Evolutionary conservation across 2,113 vertebrate genomes (phyloP).

Genomic region (Meleagris gallopavo): DNA sequence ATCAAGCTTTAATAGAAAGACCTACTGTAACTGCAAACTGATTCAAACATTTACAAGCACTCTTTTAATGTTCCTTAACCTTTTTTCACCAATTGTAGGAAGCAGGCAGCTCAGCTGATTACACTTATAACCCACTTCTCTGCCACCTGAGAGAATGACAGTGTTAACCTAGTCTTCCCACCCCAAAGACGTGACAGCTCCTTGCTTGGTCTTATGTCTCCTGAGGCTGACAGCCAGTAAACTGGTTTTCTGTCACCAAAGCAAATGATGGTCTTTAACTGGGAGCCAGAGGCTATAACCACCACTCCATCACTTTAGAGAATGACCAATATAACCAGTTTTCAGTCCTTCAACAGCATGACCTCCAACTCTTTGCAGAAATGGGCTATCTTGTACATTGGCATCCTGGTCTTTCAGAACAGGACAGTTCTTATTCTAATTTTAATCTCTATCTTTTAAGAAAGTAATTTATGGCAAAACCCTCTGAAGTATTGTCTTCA

Average conservation of each 20-base stretch:
- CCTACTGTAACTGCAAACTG: not conserved
- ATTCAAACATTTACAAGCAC: not conserved
- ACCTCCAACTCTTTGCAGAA: not conserved
- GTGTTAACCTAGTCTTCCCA: conserved; percentile 7
- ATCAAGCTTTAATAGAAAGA: not conserved
- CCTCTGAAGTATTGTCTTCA: not conserved
- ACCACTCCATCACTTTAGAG: conserved; percentile 8
- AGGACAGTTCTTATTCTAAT: not conserved
- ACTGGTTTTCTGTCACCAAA: not conserved
- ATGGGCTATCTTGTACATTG: not conserved
- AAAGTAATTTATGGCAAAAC: conserved; percentile 2
- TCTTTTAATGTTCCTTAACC: not conserved
- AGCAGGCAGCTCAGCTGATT: not conserved
- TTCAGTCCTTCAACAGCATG: not conserved
- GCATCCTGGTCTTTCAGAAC: not conserved
- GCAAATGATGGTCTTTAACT: not conserved
- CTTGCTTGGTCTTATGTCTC: not conserved
- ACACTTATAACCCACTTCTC: not conserved
- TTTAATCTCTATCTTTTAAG: not conserved
- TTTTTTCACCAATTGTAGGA: conserved; percentile 2
- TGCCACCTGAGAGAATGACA: conserved; percentile 19
- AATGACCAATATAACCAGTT: not conserved
- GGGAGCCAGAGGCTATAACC: not conserved
- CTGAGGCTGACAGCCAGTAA: conserved; percentile 5
- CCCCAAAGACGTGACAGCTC: not conserved